A percentile compares a stretch with the other conserved stretches of the same genome.
Conservation (phyloP, 2,888 invertebrate genomes). For the Limnephilus auricula region DNA sequence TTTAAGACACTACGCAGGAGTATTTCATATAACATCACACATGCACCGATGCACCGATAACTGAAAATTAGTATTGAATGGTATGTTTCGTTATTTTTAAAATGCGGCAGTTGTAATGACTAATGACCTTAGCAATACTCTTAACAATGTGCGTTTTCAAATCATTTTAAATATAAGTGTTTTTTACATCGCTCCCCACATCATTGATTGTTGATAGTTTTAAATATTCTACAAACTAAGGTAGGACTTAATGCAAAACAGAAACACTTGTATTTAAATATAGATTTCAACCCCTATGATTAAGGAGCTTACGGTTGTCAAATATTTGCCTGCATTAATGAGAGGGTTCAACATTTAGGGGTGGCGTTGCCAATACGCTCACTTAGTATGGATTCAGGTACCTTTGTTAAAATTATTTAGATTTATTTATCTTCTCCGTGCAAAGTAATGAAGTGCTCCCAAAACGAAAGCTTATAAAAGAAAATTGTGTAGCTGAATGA, state of each 20-base stretch:
- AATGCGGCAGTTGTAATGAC: too few species aligned
- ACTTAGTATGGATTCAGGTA: conserved; percentile 18
- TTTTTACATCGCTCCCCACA: background rate
- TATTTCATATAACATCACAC: too few species aligned
- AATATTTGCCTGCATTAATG: conserved; percentile 52
- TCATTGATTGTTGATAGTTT: background rate
- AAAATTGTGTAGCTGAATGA: background rate
- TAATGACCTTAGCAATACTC: too few species aligned
- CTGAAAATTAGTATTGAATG: too few species aligned
- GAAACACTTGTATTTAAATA: conserved; percentile 28
- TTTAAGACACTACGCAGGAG: too few species aligned
- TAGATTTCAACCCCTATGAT: conserved; percentile 48
- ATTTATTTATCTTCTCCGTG: background rate
- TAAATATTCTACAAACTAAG: background rate
- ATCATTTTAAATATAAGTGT: background rate
- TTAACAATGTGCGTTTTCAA: too few species aligned
- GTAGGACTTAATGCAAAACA: background rate
- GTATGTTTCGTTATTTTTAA: too few species aligned
- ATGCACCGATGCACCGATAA: too few species aligned
- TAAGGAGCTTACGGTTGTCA: conserved; percentile 47
- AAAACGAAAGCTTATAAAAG: background rate
- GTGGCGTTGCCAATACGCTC: conserved; percentile 10
- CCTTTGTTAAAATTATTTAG: background rate
- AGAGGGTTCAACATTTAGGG: conserved; percentile 44
- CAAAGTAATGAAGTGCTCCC: conserved; percentile 6